Conservation (phyloP, 2,888 invertebrate species). For the Ethmia dodecea region DNA sequence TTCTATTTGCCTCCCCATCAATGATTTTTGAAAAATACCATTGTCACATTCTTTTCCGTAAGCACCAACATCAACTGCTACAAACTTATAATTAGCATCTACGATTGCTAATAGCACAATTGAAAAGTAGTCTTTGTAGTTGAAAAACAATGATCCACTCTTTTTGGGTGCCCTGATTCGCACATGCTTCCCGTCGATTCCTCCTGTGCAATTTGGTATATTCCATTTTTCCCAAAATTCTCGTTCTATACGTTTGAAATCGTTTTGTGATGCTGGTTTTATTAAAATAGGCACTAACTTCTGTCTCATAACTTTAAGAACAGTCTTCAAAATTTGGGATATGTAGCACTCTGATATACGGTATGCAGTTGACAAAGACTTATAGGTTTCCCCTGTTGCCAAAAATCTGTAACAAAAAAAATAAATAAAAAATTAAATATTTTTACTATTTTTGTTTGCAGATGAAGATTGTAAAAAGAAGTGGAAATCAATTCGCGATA, state of each 20-base stretch:
- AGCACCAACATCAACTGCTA: slow-evolving; percentile 20
- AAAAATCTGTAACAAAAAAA: slow-evolving; percentile 7
- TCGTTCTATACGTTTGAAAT: slow-evolving; percentile 9
- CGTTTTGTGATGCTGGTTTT: slow-evolving; percentile 7
- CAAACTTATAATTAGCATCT: slow-evolving; percentile 25
- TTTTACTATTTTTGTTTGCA: slow-evolving; percentile 9
- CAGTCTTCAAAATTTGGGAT: slow-evolving; percentile 13
- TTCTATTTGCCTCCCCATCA: slow-evolving; percentile 11
- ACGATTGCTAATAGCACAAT: slow-evolving; percentile 24
- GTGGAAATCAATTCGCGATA: slow-evolving; percentile 14
- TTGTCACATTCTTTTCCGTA: slow-evolving; percentile 15
- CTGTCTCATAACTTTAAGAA: slow-evolving; percentile 7
- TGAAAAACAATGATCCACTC: slow-evolving; percentile 20
- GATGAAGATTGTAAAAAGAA: slow-evolving; percentile 10
- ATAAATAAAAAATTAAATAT: slow-evolving; percentile 3
- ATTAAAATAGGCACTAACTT: slow-evolving; percentile 13
- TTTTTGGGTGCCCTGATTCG: slow-evolving; percentile 18
- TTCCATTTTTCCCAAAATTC: slow-evolving; percentile 17
- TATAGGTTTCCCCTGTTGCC: slow-evolving; percentile 11
- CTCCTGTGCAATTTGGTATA: slow-evolving; percentile 17
- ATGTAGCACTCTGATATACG: slow-evolving; percentile 17
- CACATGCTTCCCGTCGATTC: slow-evolving; percentile 26
- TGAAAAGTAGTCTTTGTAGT: slow-evolving; percentile 24
- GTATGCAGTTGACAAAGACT: slow-evolving; percentile 12
- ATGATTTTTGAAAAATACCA: slow-evolving; percentile 15